A percentile compares a stretch with the other conserved stretches of the same genome.
phyloP scores from a whole-genome alignment of 2,113 vertebrate species.

The Daubentonia madagascariensis region DNA sequence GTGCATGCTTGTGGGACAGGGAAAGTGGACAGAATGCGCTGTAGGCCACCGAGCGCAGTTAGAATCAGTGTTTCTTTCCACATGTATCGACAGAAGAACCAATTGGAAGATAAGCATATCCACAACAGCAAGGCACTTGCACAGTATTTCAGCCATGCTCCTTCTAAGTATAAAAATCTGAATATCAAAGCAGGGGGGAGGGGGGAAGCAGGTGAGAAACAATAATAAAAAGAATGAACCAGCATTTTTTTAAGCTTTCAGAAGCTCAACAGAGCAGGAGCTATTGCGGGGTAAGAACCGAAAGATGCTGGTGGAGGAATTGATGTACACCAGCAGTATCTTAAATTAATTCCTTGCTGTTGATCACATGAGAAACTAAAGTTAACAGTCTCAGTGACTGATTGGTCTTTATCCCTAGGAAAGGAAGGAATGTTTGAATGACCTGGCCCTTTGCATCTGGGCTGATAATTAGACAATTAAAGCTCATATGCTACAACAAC shows the following conservation, averaged over 20 bases:
- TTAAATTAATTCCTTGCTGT: background rate
- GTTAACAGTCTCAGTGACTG: background rate
- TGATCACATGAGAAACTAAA: background rate
- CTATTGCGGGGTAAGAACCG: background rate
- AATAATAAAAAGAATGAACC: background rate
- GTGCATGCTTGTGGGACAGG: background rate
- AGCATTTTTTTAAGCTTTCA: background rate
- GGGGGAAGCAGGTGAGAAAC: background rate
- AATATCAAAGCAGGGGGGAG: background rate
- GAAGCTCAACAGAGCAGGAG: background rate
- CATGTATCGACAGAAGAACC: background rate
- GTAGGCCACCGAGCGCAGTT: background rate
- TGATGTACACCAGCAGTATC: background rate
- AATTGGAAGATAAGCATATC: background rate
- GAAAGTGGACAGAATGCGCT: background rate
- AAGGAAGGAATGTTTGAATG: background rate
- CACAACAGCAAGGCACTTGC: background rate
- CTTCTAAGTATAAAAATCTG: background rate
- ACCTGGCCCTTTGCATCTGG: background rate
- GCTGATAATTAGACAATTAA: background rate
- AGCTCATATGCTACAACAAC: background rate
- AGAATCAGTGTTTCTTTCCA: background rate
- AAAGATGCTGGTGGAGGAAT: background rate
- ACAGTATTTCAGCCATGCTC: background rate
- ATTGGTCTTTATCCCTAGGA: background rate